A percentile compares a stretch with the other conserved stretches of the same genome.
Evolutionary conservation across 1,140 invertebrate genomes (phyloP).

Genomic region (Saccostrea cuccullata): DNA sequence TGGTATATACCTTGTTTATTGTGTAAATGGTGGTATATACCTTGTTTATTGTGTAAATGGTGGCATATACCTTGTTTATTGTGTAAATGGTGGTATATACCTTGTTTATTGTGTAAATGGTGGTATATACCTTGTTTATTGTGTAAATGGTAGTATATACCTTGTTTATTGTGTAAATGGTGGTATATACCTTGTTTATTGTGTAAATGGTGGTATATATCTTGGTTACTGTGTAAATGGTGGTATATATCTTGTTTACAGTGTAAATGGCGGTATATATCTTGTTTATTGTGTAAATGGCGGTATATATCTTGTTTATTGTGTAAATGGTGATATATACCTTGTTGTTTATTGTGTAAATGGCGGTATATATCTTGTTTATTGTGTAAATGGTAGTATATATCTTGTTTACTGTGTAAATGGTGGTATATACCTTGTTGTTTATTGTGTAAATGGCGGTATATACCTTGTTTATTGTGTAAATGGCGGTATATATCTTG

Average conservation of each 20-base stretch:
- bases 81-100: conserved; percentile 91
- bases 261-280: conserved; percentile 91
- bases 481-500: conserved; percentile 78
- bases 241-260: conserved; percentile 83
- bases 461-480: too few relatives aligned
- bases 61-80: conserved; percentile 83
- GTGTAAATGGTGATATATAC: conserved; percentile 91
- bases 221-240: too few relatives aligned
- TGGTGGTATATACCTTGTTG: conserved; percentile 79
- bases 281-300: not conserved
- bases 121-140: conserved; percentile 83
- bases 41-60: not conserved
- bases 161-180: not conserved
- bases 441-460: conserved; percentile 90
- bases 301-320: conserved; percentile 83
- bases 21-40: conserved; percentile 91
- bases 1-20: conserved; percentile 83
- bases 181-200: conserved; percentile 83
- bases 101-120: not conserved
- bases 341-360: too few relatives aligned
- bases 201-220: conserved; percentile 89
- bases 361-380: conserved; percentile 81
- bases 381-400: conserved; percentile 91
- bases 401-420: too few relatives aligned
- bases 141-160: conserved; percentile 91